phyloP scores from a whole-genome alignment of 2,888 invertebrate genomes.

The Plebejus anna region DNA sequence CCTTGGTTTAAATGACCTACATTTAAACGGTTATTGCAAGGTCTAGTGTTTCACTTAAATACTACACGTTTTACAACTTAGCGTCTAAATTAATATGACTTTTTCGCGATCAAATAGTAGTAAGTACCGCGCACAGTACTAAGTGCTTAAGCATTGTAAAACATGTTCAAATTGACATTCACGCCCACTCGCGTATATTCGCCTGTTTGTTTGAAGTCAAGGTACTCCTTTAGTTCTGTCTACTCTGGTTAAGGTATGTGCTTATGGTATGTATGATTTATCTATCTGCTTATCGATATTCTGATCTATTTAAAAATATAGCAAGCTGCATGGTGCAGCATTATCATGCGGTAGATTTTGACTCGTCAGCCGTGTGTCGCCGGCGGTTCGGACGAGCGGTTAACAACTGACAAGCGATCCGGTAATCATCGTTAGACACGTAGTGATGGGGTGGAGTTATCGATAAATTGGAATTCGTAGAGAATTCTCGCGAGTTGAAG shows the following conservation, averaged over 20 bases:
- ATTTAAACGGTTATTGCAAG: neutral
- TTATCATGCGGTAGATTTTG: slow-evolving; percentile 16
- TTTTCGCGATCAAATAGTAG: too few relatives aligned
- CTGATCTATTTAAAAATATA: neutral
- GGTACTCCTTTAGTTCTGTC: too few relatives aligned
- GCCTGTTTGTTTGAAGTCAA: too few relatives aligned
- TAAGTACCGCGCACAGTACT: too few relatives aligned
- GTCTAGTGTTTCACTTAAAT: neutral
- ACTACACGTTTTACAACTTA: neutral
- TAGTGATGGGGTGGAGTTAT: slow-evolving; percentile 19
- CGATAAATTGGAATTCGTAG: slow-evolving; percentile 7
- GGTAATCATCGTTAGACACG: slow-evolving; percentile 31
- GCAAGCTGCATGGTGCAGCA: slow-evolving; percentile 3
- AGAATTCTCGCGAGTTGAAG: neutral
- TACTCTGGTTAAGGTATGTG: neutral
- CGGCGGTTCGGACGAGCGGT: slow-evolving; percentile 29
- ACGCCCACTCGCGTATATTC: too few relatives aligned
- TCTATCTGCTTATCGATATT: neutral
- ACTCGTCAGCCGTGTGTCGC: slow-evolving; percentile 32
- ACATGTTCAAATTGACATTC: too few relatives aligned
- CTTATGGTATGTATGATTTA: neutral
- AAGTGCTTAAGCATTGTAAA: too few relatives aligned
- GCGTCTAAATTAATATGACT: neutral
- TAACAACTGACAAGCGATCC: slow-evolving; percentile 34
- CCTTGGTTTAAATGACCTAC: neutral